Conservation (phyloP, 2,113 vertebrate genomes). For the Cochlearius cochlearius region DNA sequence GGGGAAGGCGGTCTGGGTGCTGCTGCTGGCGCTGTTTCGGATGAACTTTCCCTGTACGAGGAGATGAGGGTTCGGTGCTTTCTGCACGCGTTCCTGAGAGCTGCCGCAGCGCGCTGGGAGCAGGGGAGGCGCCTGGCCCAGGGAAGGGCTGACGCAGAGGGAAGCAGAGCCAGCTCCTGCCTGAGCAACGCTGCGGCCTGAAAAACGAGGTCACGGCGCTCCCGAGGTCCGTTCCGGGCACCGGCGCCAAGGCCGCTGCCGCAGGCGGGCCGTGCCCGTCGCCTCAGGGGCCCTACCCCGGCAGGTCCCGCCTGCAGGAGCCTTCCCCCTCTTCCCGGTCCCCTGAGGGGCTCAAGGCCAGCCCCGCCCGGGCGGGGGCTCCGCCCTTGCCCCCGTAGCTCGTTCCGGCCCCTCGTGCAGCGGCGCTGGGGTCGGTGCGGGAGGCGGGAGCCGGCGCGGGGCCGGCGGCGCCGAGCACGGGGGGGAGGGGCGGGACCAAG, state of each 20-base stretch:
- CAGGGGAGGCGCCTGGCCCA: accelerated
- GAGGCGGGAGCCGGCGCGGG: too few species aligned
- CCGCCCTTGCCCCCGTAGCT: too few species aligned
- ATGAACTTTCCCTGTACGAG: not conserved
- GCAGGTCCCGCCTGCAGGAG: not conserved
- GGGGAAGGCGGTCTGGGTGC: not conserved
- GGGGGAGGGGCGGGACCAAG: not conserved
- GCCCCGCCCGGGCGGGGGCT: too few species aligned
- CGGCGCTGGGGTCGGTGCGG: too few species aligned
- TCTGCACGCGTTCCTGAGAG: accelerated
- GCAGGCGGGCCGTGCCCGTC: accelerated
- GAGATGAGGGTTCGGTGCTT: not conserved
- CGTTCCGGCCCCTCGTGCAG: too few species aligned
- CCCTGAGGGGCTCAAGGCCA: not conserved
- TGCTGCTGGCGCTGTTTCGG: accelerated
- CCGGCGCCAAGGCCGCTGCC: accelerated
- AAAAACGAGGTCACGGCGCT: accelerated
- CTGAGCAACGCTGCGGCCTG: accelerated
- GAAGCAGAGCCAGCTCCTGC: too few species aligned
- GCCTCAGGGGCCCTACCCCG: accelerated
- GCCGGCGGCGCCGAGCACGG: not conserved
- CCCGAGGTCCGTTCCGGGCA: accelerated
- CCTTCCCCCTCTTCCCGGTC: too few species aligned
- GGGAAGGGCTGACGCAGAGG: not conserved
- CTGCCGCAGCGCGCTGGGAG: accelerated